Conservation (phyloP, 2,888 invertebrate genomes). For the Eumerus sabulonum region DNA sequence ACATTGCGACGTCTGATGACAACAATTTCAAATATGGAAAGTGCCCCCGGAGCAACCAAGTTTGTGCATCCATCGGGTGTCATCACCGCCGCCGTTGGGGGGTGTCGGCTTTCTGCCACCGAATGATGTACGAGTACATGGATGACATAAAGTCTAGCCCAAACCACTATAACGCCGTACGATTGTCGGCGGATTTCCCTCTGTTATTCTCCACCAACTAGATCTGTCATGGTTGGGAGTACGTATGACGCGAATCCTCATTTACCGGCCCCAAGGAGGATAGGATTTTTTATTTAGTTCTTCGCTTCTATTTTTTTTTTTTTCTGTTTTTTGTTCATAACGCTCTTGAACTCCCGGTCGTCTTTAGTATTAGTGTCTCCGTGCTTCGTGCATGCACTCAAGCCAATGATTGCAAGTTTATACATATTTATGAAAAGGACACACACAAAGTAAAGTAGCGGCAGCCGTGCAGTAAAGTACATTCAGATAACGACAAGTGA, state of each 20-base stretch:
- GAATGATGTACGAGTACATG: too few relatives aligned
- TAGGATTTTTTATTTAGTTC: background rate
- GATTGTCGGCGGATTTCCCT: slow-evolving; percentile 25
- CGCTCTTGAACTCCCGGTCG: slow-evolving; percentile 43
- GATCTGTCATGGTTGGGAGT: slow-evolving; percentile 52
- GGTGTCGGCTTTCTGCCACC: slow-evolving; percentile 1
- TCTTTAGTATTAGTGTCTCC: slow-evolving; percentile 18
- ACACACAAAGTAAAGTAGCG: slow-evolving; percentile 12
- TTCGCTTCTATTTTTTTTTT: background rate
- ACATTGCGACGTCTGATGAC: slow-evolving; percentile 56
- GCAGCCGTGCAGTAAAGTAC: slow-evolving; percentile 35
- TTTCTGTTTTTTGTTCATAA: slow-evolving; percentile 8
- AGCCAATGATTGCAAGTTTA: slow-evolving; percentile 66
- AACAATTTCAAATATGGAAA: slow-evolving; percentile 55
- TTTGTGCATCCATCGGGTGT: slow-evolving; percentile 12
- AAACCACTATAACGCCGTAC: too few relatives aligned
- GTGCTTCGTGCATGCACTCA: slow-evolving; percentile 44
- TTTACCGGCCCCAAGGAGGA: slow-evolving; percentile 31
- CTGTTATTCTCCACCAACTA: slow-evolving; percentile 32
- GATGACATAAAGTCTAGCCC: too few relatives aligned
- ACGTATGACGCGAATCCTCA: slow-evolving; percentile 39
- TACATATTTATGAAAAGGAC: slow-evolving; percentile 66
- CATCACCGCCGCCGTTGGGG: slow-evolving; percentile 10
- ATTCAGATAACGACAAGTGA: slow-evolving; percentile 40
- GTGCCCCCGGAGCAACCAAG: slow-evolving; percentile 30